Evolutionary conservation across 1,140 invertebrate species (phyloP).

Genomic region (Vollenhovia emeryi): DNA sequence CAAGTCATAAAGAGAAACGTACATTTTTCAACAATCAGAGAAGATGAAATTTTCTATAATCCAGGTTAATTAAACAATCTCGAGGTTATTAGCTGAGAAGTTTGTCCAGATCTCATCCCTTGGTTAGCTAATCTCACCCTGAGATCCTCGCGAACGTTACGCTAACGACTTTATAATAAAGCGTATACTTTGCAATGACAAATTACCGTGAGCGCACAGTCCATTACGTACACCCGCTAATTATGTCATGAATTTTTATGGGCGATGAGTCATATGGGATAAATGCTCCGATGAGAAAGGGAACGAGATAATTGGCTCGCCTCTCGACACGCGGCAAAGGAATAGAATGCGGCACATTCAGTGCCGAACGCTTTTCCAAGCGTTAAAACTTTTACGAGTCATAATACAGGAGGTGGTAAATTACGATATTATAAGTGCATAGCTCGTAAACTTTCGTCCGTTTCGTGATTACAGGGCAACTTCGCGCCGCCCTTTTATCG

Average conservation of each 20-base stretch:
- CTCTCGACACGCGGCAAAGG: neutral
- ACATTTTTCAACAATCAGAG: neutral
- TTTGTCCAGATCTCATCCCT: neutral
- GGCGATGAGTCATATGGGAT: neutral
- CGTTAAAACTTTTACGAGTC: slow-evolving; percentile 47
- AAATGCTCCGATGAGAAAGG: slow-evolving; percentile 12
- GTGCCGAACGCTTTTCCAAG: neutral
- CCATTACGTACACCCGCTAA: neutral
- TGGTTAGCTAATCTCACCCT: neutral
- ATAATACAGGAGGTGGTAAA: slow-evolving; percentile 12
- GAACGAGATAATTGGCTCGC: neutral
- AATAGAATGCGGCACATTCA: neutral
- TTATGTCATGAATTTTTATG: slow-evolving; percentile 10
- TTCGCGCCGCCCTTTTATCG: slow-evolving; percentile 17
- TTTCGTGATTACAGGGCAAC: neutral
- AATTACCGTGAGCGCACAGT: slow-evolving; percentile 2
- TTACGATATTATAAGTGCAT: slow-evolving; percentile 37
- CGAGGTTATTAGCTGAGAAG: neutral
- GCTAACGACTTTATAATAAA: slow-evolving; percentile 10
- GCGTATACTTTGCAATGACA: neutral
- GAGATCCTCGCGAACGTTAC: neutral
- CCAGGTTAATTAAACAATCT: slow-evolving; percentile 4
- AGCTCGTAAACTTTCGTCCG: slow-evolving; percentile 9
- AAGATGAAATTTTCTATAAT: neutral
- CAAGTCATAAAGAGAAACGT: neutral